Percentiles rank a stretch among this genome's conserved stretches.
Conservation (phyloP, 2,888 invertebrate genomes). For the Pterostichus niger region DNA sequence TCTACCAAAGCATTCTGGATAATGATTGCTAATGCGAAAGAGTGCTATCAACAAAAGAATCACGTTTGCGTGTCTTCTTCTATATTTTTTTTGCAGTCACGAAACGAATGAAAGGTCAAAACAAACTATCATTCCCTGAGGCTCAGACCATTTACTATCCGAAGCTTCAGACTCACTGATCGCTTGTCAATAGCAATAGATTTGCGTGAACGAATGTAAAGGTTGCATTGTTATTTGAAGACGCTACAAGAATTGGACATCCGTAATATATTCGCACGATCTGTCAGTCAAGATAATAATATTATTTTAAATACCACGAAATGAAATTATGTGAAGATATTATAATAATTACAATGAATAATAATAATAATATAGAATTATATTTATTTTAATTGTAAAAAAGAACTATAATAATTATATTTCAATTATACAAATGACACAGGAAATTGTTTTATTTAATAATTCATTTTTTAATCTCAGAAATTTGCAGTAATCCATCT, state of each 20-base stretch:
- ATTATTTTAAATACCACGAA: conserved; percentile 8
- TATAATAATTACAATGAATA: neutral
- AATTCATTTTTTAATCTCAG: too few relatives aligned
- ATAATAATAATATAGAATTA: neutral
- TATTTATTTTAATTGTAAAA: neutral
- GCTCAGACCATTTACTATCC: conserved; percentile 11
- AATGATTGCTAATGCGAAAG: conserved; percentile 9
- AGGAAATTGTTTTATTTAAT: too few relatives aligned
- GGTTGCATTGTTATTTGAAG: conserved; percentile 27
- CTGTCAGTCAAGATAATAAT: neutral
- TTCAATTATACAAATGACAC: too few relatives aligned
- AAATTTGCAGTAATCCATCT: too few relatives aligned
- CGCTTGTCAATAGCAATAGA: conserved; percentile 8
- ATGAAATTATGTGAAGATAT: neutral
- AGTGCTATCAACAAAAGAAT: conserved; percentile 41
- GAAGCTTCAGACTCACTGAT: neutral
- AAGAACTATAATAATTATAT: too few relatives aligned
- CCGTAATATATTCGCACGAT: conserved; percentile 27
- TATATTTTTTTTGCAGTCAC: conserved; percentile 30
- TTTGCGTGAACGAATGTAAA: conserved; percentile 6
- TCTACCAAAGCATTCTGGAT: conserved; percentile 1
- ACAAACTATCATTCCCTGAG: conserved; percentile 3
- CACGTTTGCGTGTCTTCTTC: conserved; percentile 35
- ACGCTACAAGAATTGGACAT: conserved; percentile 29
- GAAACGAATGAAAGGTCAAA: conserved; percentile 42